These are phyloP conservation scores for Mellilla xanthometata DNA, from an alignment of 2,888 invertebrate genomes.

Conservation along the genomic window DNA sequence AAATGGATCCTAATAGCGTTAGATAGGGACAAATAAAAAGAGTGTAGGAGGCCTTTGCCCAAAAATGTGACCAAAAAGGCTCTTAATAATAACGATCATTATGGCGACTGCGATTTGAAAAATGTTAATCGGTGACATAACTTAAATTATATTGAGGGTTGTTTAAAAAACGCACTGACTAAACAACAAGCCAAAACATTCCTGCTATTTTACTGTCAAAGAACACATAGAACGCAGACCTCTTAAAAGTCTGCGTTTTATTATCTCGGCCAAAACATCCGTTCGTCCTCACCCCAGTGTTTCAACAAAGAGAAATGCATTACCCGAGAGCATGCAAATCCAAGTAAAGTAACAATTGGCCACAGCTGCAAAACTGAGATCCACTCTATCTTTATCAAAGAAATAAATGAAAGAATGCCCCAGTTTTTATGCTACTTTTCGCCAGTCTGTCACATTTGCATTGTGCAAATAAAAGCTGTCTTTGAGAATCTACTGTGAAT, in stretches of 20 bases:
- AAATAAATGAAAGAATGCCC: conserved; percentile 59
- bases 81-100: no score
- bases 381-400: conserved; percentile 60
- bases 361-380: conserved; percentile 59
- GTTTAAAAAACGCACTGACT: no score
- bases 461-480: conserved; percentile 55
- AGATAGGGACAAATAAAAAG: no score
- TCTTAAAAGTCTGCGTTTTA: conserved; percentile 30
- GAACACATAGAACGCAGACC: no score
- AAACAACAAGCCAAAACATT: no score
- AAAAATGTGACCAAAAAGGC: no score
- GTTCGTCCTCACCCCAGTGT: conserved; percentile 37
- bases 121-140: no score
- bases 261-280: conserved; percentile 47
- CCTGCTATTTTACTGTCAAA: no score
- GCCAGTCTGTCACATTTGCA: conserved; percentile 58
- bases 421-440: conserved; percentile 52
- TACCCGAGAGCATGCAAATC: conserved; percentile 54
- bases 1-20: no score
- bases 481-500: conserved; percentile 44
- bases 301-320: conserved; percentile 58
- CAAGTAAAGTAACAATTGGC: conserved; percentile 63
- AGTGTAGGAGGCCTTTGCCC: no score
- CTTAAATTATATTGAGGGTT: no score
- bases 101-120: no score